Evolutionary conservation across 2,113 vertebrate genomes (phyloP).

Genomic region (Urocitellus parryii): DNA sequence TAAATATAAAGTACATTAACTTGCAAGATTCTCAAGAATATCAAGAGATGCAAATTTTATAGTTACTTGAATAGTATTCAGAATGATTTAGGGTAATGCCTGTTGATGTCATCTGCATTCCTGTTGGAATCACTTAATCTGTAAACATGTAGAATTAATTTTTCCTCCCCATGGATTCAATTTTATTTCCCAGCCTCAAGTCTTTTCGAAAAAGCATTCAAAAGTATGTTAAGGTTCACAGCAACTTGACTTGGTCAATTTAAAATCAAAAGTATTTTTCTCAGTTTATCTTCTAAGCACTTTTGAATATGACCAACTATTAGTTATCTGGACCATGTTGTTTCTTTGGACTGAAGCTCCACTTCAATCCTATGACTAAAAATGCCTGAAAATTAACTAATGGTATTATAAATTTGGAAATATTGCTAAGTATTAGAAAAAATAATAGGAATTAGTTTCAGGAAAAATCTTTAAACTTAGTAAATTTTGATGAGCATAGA

Average conservation of each 20-base stretch:
- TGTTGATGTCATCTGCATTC: conserved; percentile 73
- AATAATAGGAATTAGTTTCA: conserved; percentile 40
- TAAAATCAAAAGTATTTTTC: conserved; percentile 85
- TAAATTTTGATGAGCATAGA: neutral
- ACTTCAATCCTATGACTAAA: conserved; percentile 82
- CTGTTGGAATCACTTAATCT: conserved; percentile 80
- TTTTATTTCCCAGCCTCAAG: conserved; percentile 80
- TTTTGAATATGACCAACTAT: conserved; percentile 78
- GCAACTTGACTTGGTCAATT: conserved; percentile 82
- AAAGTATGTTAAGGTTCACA: conserved; percentile 84
- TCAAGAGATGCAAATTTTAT: conserved; percentile 4
- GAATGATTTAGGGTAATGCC: conserved; percentile 65
- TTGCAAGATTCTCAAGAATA: conserved; percentile 15
- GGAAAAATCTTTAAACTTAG: conserved; percentile 36
- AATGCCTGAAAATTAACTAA: conserved; percentile 79
- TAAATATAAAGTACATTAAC: neutral
- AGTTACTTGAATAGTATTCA: conserved; percentile 41
- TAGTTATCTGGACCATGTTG: conserved; percentile 79
- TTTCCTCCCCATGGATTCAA: conserved; percentile 70
- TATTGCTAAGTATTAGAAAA: conserved; percentile 67
- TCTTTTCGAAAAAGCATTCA: conserved; percentile 81
- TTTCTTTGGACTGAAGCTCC: conserved; percentile 84
- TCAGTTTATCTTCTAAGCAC: conserved; percentile 80
- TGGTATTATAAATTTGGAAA: conserved; percentile 68
- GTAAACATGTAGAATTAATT: conserved; percentile 84